A percentile compares a stretch with the other conserved stretches of the same genome.
These are phyloP conservation scores for Darevskia nairensis DNA, from an alignment of 2,797 vertebrate species.

Conservation along the genomic window DNA sequence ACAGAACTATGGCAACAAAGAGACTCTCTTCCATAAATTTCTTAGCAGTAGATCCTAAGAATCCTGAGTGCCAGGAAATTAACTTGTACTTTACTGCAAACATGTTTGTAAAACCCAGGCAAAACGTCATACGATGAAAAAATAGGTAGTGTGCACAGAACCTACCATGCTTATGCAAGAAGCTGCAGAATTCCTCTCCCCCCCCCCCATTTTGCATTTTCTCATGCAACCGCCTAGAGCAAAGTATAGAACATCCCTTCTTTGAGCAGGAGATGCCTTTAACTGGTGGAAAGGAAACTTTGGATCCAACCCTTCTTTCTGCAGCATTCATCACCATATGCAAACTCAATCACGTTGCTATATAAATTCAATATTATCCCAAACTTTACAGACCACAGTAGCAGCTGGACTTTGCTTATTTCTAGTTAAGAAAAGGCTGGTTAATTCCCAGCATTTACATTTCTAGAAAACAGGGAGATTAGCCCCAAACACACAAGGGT, in stretches of 20 bases:
- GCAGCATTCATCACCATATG: not conserved
- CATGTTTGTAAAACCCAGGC: not conserved
- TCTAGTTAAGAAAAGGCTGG: constrained; percentile 35
- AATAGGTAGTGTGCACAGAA: not conserved
- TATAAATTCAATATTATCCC: constrained; percentile 8
- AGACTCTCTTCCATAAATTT: not conserved
- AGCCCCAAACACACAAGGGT: constrained; percentile 32
- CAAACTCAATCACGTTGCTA: not conserved
- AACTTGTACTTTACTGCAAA: not conserved
- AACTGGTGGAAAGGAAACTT: not conserved
- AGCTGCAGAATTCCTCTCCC: not conserved
- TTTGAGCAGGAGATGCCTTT: not conserved
- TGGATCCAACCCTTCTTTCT: not conserved
- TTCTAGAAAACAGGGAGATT: constrained; percentile 56
- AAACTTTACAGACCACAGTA: constrained; percentile 26
- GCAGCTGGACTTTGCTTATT: constrained; percentile 49
- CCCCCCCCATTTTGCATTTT: not conserved
- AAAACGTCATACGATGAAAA: not conserved
- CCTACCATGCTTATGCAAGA: not conserved
- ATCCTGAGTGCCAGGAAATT: not conserved
- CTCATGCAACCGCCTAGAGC: not conserved
- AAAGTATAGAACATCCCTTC: not conserved
- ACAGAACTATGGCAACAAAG: not conserved
- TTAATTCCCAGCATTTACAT: constrained; percentile 58
- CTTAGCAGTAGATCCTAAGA: not conserved